Base-by-base conservation (phyloP, 2,888 invertebrate species). In the Acleris literana region DNA sequence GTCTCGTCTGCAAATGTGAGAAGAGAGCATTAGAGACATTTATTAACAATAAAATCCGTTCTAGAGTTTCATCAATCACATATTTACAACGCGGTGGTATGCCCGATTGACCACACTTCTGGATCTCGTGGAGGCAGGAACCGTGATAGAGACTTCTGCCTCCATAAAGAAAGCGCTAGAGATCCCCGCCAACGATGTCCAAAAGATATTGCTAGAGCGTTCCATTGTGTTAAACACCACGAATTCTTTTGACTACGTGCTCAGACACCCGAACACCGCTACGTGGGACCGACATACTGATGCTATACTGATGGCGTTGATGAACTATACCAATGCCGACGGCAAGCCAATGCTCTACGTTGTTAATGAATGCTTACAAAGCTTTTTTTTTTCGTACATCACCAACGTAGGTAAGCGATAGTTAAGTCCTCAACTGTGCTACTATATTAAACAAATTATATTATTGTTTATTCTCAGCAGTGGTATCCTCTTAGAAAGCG, bases 21-120 rank as follows among this genome's bases (percentile, higher is more conserved):
- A 39, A 20, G 46, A 54, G 5, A 52, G 2, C 33, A 33, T 39
- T 13, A 4, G 49, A 18, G 20, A 49, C 2, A 13, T 49, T 5
- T 20, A 49, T 54, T 13, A 39, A 55, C 49, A 55, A 18, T 49
- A 1, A n/a, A n/a, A n/a, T n/a, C n/a, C 29, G 71, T 75, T 83
- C 25, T 72, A 87, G 87, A 72, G 86, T 25, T 76, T 84, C 66
- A 72, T 84, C 17, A 86, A 81, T 72, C 79, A 80, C 69, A 73
- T 77, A 16, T 86, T 81, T 68, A 82, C 87, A 33, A 82, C 84
- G 3, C 67, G 75, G 3, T 74, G 74, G 16, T 73, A 75, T 49
- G 25, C 52, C 0, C 69, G 66, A 52, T 68, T 85, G 1, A 72
- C 69, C 11, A 80, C 78, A 11, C 67, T 86, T 9, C 20, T 73